Evolutionary conservation across 2,113 vertebrate genomes (phyloP).

Genomic region (Phoxinus phoxinus): DNA sequence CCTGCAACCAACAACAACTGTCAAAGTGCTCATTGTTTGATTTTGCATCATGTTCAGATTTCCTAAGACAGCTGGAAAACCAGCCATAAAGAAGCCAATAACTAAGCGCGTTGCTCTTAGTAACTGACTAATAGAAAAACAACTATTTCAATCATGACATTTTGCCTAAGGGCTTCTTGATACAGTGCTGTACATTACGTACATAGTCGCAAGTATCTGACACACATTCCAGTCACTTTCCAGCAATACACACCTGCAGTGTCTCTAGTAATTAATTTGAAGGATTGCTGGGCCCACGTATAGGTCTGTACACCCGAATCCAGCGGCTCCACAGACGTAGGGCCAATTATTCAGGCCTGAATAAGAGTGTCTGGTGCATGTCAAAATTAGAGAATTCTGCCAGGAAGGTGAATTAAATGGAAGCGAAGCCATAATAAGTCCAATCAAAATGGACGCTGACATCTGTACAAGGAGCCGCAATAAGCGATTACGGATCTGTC

Average conservation of each 20-base stretch:
- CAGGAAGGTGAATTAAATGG: conserved; percentile 62
- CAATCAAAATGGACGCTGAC: not conserved
- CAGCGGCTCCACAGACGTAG: conserved; percentile 74
- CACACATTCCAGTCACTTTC: conserved; percentile 25
- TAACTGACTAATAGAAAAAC: conserved; percentile 31
- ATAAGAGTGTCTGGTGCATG: conserved; percentile 44
- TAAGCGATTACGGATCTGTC: not conserved
- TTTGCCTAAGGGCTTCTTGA: conserved; percentile 38
- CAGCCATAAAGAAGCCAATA: conserved; percentile 36
- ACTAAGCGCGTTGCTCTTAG: conserved; percentile 36
- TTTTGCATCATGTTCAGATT: not conserved
- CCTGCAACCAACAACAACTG: conserved; percentile 12
- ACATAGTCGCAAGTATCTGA: conserved; percentile 29
- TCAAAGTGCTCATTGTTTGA: conserved; percentile 15
- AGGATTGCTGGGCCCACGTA: conserved; percentile 77
- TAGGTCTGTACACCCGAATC: conserved; percentile 76
- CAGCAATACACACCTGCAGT: conserved; percentile 62
- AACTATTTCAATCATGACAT: conserved; percentile 44
- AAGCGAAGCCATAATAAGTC: conserved; percentile 30
- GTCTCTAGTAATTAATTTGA: conserved; percentile 80
- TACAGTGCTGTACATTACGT: conserved; percentile 25
- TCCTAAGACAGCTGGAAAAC: conserved; percentile 1
- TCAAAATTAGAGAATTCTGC: conserved; percentile 7
- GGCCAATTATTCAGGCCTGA: conserved; percentile 77
- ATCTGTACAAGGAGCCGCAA: not conserved